These are phyloP conservation scores for Eremophila alpestris DNA, from an alignment of 2,797 vertebrate genomes.

Conservation along the genomic window DNA sequence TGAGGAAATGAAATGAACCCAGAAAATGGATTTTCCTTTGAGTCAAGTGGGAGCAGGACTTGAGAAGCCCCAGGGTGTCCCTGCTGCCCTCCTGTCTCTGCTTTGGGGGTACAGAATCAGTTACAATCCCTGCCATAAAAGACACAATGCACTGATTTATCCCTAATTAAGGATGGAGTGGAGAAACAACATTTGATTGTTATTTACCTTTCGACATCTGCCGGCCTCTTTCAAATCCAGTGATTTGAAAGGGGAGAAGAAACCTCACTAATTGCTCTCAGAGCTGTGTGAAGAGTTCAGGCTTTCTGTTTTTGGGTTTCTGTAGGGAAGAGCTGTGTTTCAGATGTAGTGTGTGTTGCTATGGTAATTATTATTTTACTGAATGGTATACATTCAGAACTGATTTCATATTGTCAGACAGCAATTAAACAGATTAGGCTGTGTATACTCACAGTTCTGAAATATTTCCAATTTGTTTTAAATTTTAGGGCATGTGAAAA, in stretches of 20 bases:
- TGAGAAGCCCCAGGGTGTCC: neutral
- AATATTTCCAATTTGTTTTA: conserved; percentile 43
- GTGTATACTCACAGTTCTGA: conserved; percentile 43
- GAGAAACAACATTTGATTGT: conserved; percentile 38
- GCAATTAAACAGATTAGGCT: conserved; percentile 71
- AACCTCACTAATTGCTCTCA: conserved; percentile 59
- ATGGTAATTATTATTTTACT: conserved; percentile 77
- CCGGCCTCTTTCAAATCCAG: conserved; percentile 35
- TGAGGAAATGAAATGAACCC: neutral
- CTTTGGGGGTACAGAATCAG: neutral
- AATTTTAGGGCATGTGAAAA: conserved; percentile 9
- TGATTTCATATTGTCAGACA: conserved; percentile 68
- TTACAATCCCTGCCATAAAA: neutral
- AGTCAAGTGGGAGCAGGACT: neutral
- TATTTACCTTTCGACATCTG: conserved; percentile 62
- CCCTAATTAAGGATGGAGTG: conserved; percentile 37
- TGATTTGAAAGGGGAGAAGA: conserved; percentile 51
- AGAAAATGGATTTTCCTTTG: neutral
- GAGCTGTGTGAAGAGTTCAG: conserved; percentile 49
- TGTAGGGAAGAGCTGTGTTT: conserved; percentile 43
- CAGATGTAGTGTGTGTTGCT: conserved; percentile 68
- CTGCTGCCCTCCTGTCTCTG: neutral
- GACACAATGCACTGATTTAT: conserved; percentile 38
- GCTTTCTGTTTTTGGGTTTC: conserved; percentile 50
- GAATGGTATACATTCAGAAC: conserved; percentile 65